Evolutionary conservation across 92 coral and sea anemone genomes (phyloP), one percentile per base, ranked within the genome.

Genomic region (Palythoa caribaeorum): DNA sequence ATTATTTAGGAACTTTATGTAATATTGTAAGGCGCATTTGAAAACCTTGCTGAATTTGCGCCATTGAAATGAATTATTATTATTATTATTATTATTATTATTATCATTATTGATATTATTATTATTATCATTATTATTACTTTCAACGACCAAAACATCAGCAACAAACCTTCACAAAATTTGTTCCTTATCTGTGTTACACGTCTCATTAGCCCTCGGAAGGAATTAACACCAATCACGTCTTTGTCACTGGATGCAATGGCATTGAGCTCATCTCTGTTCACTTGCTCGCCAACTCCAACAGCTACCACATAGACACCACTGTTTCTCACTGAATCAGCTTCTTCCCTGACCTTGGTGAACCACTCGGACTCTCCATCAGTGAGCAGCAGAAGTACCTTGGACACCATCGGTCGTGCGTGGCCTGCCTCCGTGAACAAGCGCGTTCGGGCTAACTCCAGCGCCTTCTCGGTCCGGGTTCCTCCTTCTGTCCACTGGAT

Each of bases 161-260:
- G 8, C 19, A 20, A 76, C 88, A 55, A 50, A 89, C 92, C 80
- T 40, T 91, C 93, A 69, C 93, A 91, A n/a, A 91, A 80, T 47
- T 87, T 91, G 14, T 78, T 71, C 77, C 85, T 87, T 60, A 91
- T 91, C 88, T 91, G 89, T 16, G 73, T 84, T 78, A 91, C 85
- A 71, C 93, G 71, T 60, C 84, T 91, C 91, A 79, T 78, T 63
- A 91, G 76, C 35, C 85, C 93, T 73, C 86, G 68, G 77, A 91
- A 91, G 20, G 93, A 91, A 14, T 53, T 83, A 35, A 91, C 93
- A 4, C 93, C 91, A 79, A 91, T 91, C 65, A 91, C 93, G 83
- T 91, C 93, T 76, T 77, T 68, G 52, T 75, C 71, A 68, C 89
- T 87, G 60, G 93, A 72, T 48, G 93, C 93, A 35, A 91, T 91